Conservation (phyloP, 1,140 invertebrate genomes). For the Artemia franciscana region DNA sequence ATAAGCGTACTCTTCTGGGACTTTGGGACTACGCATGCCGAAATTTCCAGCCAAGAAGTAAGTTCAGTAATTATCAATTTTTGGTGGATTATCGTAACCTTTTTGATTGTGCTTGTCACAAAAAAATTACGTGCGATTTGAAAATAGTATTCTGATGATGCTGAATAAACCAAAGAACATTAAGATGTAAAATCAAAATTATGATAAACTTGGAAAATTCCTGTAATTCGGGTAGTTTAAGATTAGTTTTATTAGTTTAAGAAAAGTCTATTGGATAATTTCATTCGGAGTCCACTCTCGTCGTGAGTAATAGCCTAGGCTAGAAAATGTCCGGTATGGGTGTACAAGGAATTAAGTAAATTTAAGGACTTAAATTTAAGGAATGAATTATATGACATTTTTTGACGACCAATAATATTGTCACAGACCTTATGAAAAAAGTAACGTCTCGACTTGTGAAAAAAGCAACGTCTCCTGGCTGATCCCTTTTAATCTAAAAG, state of each 20-base stretch:
- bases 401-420: background rate
- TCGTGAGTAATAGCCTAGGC: background rate
- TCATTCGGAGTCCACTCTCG: too few relatives aligned
- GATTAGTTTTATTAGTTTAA: too few relatives aligned
- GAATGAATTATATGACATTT: background rate
- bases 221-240: too few relatives aligned
- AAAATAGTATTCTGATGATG: background rate
- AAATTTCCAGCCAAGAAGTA: too few relatives aligned
- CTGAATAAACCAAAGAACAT: background rate
- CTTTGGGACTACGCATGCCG: too few relatives aligned
- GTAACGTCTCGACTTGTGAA: background rate
- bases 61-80: too few relatives aligned
- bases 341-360: background rate
- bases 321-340: background rate
- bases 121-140: background rate
- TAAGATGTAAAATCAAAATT: too few relatives aligned
- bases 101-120: too few relatives aligned
- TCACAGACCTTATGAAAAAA: background rate
- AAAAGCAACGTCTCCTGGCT: background rate
- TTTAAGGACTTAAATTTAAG: background rate
- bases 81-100: too few relatives aligned
- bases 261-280: too few relatives aligned
- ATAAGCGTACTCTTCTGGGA: too few relatives aligned
- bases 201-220: too few relatives aligned
- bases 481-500: background rate